A percentile compares a stretch with the other conserved stretches of the same genome.
These are phyloP conservation scores for Drosophila helvetica DNA, from an alignment of 2,888 invertebrate genomes.

Conservation along the genomic window DNA sequence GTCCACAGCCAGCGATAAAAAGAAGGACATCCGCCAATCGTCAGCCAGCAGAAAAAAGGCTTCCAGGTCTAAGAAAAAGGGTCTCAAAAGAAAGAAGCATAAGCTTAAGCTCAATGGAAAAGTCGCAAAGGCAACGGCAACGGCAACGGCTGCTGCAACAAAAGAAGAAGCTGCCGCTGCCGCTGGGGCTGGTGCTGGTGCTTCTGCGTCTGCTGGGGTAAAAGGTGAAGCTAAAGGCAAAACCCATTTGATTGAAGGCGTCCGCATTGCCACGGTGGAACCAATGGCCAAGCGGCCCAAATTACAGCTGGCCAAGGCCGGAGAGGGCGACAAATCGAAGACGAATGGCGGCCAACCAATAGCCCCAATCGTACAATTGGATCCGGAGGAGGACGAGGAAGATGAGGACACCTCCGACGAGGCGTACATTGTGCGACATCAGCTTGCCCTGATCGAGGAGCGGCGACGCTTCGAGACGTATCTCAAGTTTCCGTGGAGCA, in stretches of 20 bases:
- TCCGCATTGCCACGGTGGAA: constrained; percentile 1
- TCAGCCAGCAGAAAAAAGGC: neutral
- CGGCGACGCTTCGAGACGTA: constrained; percentile 87
- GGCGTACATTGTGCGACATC: constrained; percentile 89
- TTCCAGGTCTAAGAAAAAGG: neutral
- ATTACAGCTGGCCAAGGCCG: constrained; percentile 27
- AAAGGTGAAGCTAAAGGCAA: neutral
- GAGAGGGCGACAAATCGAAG: constrained; percentile 5
- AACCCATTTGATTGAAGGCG: constrained; percentile 1
- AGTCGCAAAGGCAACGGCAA: constrained; percentile 29
- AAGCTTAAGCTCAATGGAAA: constrained; percentile 56
- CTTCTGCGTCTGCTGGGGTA: neutral
- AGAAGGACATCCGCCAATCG: neutral
- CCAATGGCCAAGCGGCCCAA: constrained; percentile 62
- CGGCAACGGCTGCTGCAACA: constrained; percentile 5
- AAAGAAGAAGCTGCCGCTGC: neutral
- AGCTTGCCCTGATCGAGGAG: constrained; percentile 88
- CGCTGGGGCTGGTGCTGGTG: neutral
- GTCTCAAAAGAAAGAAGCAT: neutral
- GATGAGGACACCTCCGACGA: constrained; percentile 93
- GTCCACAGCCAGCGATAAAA: neutral
- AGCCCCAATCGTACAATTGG: neutral
- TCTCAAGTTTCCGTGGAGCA: constrained; percentile 84
- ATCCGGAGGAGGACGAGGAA: constrained; percentile 72
- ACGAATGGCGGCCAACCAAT: constrained; percentile 9